Conservation (phyloP, 1,140 invertebrate genomes). For the Procambarus clarkii region DNA sequence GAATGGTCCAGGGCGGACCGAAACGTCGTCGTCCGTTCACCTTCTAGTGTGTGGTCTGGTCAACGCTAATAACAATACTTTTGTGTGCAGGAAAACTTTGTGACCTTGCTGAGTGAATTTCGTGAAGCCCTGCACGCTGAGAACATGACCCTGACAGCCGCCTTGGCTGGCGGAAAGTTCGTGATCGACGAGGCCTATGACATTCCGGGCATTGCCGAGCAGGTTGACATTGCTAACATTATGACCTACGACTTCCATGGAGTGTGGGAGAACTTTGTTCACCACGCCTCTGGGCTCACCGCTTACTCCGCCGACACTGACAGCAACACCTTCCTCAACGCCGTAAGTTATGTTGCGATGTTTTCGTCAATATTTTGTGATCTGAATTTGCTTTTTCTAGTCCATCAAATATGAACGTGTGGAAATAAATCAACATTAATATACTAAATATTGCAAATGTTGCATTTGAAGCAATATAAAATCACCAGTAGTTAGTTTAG, state of each 20-base stretch:
- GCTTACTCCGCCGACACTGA: conserved; percentile 61
- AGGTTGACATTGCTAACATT: conserved; percentile 78
- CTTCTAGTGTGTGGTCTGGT: no score
- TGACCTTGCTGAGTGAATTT: conserved; percentile 82
- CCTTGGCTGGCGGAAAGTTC: conserved; percentile 78
- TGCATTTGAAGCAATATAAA: no score
- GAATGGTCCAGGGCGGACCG: no score
- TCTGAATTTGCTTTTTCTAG: not conserved
- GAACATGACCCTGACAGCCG: conserved; percentile 80
- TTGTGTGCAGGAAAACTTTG: conserved; percentile 75
- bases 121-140: conserved; percentile 84
- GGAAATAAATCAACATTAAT: not conserved
- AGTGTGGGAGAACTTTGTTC: conserved; percentile 75
- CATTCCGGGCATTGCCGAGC: conserved; percentile 75
- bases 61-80: not conserved
- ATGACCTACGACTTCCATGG: conserved; percentile 78
- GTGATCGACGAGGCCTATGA: conserved; percentile 76
- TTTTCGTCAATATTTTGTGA: not conserved
- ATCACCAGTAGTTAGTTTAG: no score
- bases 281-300: conserved; percentile 77
- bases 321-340: conserved; percentile 75
- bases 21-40: no score
- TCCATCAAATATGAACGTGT: not conserved
- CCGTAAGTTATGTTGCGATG: conserved; percentile 72
- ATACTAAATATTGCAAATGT: not conserved